These are phyloP conservation scores for Haemorhous mexicanus DNA, from an alignment of 2,113 vertebrate genomes.

Conservation along the genomic window DNA sequence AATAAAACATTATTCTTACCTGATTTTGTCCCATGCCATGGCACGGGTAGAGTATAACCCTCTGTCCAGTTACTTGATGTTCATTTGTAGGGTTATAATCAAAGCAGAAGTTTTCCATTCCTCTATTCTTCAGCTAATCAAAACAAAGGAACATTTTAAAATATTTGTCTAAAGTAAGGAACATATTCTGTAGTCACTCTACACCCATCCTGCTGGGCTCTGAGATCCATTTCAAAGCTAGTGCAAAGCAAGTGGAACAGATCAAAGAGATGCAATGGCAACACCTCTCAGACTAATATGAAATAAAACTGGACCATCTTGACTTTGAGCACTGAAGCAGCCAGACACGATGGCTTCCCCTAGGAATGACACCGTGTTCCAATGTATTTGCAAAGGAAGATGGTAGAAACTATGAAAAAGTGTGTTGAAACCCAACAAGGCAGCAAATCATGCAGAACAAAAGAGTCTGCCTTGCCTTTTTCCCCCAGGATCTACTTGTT, in stretches of 20 bases:
- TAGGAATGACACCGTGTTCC: not conserved
- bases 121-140: slow-evolving; percentile 85
- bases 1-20: slow-evolving; percentile 70
- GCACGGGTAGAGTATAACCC: slow-evolving; percentile 87
- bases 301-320: not conserved
- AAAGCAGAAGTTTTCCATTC: slow-evolving; percentile 85
- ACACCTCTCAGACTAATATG: not conserved
- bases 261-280: not conserved
- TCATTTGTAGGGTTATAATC: slow-evolving; percentile 92
- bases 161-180: not conserved
- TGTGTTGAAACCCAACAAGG: not conserved
- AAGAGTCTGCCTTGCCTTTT: not conserved
- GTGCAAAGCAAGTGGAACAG: not conserved
- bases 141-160: slow-evolving; percentile 23
- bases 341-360: not conserved
- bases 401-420: not conserved
- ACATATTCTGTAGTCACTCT: not conserved
- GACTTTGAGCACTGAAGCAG: not conserved
- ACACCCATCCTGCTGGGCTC: not conserved
- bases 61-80: slow-evolving; percentile 74
- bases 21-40: slow-evolving; percentile 98
- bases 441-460: not conserved
- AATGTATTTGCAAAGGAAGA: not conserved
- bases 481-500: not conserved
- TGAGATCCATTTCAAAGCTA: not conserved